Evolutionary conservation across 2,888 invertebrate species (phyloP).

Genomic region (Spicauda simplicius): DNA sequence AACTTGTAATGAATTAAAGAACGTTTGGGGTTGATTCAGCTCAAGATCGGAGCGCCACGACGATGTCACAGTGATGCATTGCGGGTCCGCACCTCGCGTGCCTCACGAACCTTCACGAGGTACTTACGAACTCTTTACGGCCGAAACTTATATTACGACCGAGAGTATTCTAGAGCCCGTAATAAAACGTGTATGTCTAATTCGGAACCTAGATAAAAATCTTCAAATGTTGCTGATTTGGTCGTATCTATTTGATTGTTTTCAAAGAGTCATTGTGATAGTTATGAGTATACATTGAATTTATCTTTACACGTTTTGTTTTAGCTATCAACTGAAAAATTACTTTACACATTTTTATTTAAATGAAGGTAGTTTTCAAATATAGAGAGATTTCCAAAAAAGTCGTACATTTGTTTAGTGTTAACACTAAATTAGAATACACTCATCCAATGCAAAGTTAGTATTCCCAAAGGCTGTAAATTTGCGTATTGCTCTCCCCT

Average conservation of each 20-base stretch:
- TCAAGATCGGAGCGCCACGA: constrained; percentile 38
- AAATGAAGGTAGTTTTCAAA: no score
- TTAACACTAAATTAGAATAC: constrained; percentile 39
- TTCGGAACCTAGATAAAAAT: background rate
- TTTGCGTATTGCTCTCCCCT: constrained; percentile 67
- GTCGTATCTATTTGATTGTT: no score
- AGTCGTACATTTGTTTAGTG: background rate
- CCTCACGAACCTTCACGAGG: constrained; percentile 51
- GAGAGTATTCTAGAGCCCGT: constrained; percentile 4
- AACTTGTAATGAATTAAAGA: background rate
- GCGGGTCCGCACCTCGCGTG: constrained; percentile 65
- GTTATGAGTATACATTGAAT: no score
- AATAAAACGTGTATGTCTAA: background rate
- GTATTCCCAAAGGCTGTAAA: constrained; percentile 71
- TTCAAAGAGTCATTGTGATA: no score
- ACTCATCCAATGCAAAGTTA: constrained; percentile 54
- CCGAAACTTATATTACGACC: constrained; percentile 16
- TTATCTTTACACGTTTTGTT: no score
- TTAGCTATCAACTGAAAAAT: no score
- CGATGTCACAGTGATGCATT: constrained; percentile 68
- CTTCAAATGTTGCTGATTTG: no score
- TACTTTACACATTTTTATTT: no score
- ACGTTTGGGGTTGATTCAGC: constrained; percentile 39
- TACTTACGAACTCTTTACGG: constrained; percentile 38
- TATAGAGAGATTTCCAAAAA: no score